A percentile compares a stretch with the other conserved stretches of the same genome.
Conservation (phyloP, 2,113 vertebrate species). For the Protomyctophum bolini region DNA sequence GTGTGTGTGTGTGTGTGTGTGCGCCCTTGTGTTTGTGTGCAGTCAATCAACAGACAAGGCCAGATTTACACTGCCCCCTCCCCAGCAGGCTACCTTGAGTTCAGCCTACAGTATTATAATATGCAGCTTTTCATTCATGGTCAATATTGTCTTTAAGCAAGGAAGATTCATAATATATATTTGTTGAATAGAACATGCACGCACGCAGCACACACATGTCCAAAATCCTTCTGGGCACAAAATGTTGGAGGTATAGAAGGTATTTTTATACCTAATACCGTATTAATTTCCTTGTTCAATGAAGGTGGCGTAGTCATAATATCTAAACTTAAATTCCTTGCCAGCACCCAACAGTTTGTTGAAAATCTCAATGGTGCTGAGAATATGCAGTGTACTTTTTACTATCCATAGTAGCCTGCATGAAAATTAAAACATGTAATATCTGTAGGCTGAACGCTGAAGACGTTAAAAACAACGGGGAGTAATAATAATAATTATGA, state of each 20-base stretch:
- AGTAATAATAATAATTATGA: too few relatives aligned
- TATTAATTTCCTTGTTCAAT: too few relatives aligned
- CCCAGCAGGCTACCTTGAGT: slow-evolving; percentile 45
- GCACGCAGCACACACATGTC: background rate
- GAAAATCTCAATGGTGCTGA: too few relatives aligned
- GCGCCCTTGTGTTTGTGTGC: background rate
- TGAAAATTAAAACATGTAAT: too few relatives aligned
- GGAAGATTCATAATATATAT: slow-evolving; percentile 36
- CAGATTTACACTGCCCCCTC: slow-evolving; percentile 35
- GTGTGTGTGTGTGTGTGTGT: background rate
- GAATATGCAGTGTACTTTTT: too few relatives aligned
- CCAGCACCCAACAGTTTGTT: too few relatives aligned
- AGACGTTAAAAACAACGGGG: too few relatives aligned
- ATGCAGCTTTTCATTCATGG: slow-evolving; percentile 52
- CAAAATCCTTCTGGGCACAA: slow-evolving; percentile 8
- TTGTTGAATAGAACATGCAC: slow-evolving; percentile 16
- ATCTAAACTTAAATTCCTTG: too few relatives aligned
- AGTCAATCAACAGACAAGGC: slow-evolving; percentile 44
- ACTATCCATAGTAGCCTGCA: too few relatives aligned
- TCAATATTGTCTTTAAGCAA: slow-evolving; percentile 42
- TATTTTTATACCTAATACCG: too few relatives aligned
- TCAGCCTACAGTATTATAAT: slow-evolving; percentile 35
- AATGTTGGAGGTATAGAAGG: slow-evolving; percentile 9
- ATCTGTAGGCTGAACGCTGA: too few relatives aligned
- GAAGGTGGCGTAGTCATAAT: too few relatives aligned